These are phyloP conservation scores for Caenorhabditis sp. DNA, from an alignment of 2,888 invertebrate species.

Conservation along the genomic window DNA sequence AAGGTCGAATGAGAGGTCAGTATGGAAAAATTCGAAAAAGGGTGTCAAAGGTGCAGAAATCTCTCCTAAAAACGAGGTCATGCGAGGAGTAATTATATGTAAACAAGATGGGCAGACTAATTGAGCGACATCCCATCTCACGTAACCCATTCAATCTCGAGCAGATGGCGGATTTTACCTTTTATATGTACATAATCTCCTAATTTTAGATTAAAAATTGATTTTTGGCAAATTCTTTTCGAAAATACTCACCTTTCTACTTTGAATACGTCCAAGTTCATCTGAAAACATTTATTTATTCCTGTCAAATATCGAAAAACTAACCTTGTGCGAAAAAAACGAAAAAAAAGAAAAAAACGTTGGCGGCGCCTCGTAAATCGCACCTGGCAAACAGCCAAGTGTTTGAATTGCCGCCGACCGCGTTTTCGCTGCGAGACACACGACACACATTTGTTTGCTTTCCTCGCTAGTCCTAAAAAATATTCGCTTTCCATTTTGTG, in stretches of 20 bases:
- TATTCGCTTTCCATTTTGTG: neutral
- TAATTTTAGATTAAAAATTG: too few relatives aligned
- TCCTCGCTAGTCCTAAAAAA: constrained; percentile 15
- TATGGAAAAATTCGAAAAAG: too few relatives aligned
- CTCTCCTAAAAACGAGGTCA: neutral
- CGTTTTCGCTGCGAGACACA: constrained; percentile 37
- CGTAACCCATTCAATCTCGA: neutral
- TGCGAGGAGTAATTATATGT: neutral
- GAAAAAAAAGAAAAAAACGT: neutral
- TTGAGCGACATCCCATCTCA: neutral
- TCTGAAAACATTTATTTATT: too few relatives aligned
- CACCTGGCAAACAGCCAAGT: neutral
- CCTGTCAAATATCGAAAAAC: too few relatives aligned
- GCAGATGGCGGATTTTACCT: neutral
- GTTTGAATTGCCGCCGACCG: constrained; percentile 28
- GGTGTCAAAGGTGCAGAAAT: neutral
- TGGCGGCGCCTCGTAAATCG: neutral
- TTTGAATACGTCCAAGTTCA: too few relatives aligned
- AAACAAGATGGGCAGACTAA: neutral
- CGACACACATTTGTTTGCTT: constrained; percentile 9
- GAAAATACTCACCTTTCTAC: too few relatives aligned
- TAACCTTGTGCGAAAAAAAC: neutral
- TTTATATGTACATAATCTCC: neutral
- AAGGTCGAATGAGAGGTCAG: too few relatives aligned
- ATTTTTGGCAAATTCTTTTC: neutral